Conservation (phyloP, 1,140 invertebrate species). For the Trichonephila clavata region DNA sequence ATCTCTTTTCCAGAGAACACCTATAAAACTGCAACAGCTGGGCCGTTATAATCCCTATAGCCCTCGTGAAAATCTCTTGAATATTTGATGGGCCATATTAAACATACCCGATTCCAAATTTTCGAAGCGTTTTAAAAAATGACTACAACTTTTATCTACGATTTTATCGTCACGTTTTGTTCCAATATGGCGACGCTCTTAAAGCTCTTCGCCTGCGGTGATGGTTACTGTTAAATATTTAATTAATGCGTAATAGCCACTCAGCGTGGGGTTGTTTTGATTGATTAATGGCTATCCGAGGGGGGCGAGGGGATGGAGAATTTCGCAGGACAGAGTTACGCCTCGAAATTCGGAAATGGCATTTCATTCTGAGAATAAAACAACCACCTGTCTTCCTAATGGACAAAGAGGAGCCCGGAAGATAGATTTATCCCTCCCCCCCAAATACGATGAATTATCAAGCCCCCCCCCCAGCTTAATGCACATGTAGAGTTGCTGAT, state of each 20-base stretch:
- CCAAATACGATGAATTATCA: neutral
- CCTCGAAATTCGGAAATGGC: constrained; percentile 23
- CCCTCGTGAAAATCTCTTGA: neutral
- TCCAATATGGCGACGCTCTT: neutral
- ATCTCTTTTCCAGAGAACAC: neutral
- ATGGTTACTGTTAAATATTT: constrained; percentile 64
- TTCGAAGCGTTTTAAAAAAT: constrained; percentile 18
- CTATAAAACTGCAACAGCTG: constrained; percentile 32
- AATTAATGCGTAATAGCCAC: constrained; percentile 64
- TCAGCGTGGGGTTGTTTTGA: constrained; percentile 43
- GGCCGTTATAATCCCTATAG: neutral
- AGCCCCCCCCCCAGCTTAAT: neutral
- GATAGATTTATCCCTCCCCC: constrained; percentile 1
- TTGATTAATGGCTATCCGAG: constrained; percentile 21
- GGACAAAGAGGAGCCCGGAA: neutral
- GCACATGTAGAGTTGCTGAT: neutral
- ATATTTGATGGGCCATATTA: constrained; percentile 33
- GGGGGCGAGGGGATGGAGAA: neutral
- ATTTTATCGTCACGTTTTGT: constrained; percentile 39
- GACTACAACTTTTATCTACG: constrained; percentile 26
- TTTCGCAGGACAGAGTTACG: constrained; percentile 1
- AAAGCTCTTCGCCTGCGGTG: constrained; percentile 8
- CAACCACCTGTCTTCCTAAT: neutral
- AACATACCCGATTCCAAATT: constrained; percentile 6
- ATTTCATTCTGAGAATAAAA: constrained; percentile 8